Evolutionary conservation across 2,797 vertebrate species (phyloP), one percentile per base, ranked within the genome.

Genomic region (Graptemys geographica): DNA sequence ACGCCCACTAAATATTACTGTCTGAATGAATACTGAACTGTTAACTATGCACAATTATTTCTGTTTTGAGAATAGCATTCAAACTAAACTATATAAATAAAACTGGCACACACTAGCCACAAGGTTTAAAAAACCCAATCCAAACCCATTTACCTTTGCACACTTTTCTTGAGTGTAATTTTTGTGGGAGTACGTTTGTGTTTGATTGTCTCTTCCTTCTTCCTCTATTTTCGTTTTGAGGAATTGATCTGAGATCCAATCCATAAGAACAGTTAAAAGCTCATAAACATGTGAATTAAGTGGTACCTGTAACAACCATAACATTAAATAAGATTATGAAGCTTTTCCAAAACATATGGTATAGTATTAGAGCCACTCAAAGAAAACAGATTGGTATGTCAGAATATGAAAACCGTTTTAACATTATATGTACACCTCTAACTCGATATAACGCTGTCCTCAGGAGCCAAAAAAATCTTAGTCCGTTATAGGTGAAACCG

Each of bases 241-340:
- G 83, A 98, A 98, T 84, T 98, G 96, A 79, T 99, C 98, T 69
- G 99, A 98, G 55, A 99, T 97, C 99, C 99, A 99, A 93, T 99
- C 99, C 97, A 99, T 97, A 56, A 99, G 98, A 83, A 98, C 87
- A 76, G 96, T 96, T 95, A 99, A 91, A 81, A 99, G 98, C 83
- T 99, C 98, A 93, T 97, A 97, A 62, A 98, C 88, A 89, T 97
- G 95, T 59, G 94, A 93, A 96, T 97, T 98, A 83, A 89, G n/a
- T 80, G 96, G 87, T 56, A 95, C 91, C 99, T 99, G 92, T 80
- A 94, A 97, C 6, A 94, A 21, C 51, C 81, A 94, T 25, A 94
- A 31, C 3, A 86, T 47, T 84, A 93, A 51, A 25, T 28, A 85
- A 69, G 21, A 56, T 59, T 57, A 86, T 47, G 27, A 11, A 62